Evolutionary conservation across 2,797 vertebrate genomes (phyloP).

Genomic region (Hippopotamyrus pictus): DNA sequence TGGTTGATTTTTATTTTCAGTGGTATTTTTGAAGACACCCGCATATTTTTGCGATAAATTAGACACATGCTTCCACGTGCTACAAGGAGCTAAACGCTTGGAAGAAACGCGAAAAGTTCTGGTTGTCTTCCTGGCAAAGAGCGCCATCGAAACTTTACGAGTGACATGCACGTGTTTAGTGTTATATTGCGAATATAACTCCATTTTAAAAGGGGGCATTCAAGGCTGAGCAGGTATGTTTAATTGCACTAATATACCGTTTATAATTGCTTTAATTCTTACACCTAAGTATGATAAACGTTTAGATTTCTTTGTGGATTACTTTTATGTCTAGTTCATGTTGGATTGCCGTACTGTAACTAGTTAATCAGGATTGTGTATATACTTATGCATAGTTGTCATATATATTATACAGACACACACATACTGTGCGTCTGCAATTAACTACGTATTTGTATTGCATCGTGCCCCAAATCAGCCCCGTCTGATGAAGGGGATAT

Average conservation of each 20-base stretch:
- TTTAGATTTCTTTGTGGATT: neutral
- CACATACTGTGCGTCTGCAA: neutral
- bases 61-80: neutral
- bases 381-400: neutral
- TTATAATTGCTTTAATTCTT: neutral
- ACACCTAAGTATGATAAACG: neutral
- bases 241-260: neutral
- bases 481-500: neutral
- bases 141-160: neutral
- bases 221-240: constrained; percentile 1
- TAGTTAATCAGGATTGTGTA: neutral
- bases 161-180: neutral
- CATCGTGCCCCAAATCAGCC: neutral
- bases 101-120: neutral
- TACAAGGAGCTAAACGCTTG: neutral
- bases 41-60: neutral
- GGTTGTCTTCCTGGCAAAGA: neutral
- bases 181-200: neutral
- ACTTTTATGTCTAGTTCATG: neutral
- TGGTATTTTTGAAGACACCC: neutral
- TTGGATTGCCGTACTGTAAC: neutral
- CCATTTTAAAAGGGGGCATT: neutral
- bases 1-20: neutral
- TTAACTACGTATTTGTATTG: neutral
- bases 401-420: neutral